Conservation (phyloP, 2,888 invertebrate species). For the Plusia festucae region DNA sequence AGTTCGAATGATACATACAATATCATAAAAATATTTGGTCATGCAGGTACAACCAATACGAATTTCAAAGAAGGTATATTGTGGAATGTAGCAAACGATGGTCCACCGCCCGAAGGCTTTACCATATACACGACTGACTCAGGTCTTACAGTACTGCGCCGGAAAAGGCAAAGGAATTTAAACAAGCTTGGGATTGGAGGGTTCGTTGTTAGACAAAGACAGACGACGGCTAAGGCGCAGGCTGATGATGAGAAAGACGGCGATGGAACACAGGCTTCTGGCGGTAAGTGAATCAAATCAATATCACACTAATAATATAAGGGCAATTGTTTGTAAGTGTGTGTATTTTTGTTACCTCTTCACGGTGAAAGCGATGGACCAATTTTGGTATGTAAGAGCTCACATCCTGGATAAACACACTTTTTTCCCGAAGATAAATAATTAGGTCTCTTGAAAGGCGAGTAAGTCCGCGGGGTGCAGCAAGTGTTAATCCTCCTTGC, state of each 20-base stretch:
- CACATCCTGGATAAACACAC: no score
- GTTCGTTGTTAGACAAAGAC: constrained; percentile 94
- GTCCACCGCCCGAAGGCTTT: constrained; percentile 95
- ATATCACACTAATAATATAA: no score
- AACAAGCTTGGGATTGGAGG: constrained; percentile 97
- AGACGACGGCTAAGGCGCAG: constrained; percentile 76
- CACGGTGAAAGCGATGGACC: no score
- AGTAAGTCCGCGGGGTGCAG: no score
- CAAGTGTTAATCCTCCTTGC: no score
- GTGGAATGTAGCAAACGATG: constrained; percentile 93
- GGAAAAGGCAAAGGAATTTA: constrained; percentile 96
- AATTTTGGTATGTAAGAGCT: no score
- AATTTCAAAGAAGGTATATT: constrained; percentile 95
- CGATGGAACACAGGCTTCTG: constrained; percentile 75
- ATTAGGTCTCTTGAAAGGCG: no score
- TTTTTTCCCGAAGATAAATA: no score
- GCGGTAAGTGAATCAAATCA: constrained; percentile 66
- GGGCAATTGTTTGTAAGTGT: no score
- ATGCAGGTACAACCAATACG: constrained; percentile 52
- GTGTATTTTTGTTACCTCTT: no score
- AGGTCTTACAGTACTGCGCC: constrained; percentile 93
- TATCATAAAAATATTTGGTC: constrained; percentile 31
- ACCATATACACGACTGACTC: constrained; percentile 94
- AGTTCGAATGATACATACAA: constrained; percentile 14
- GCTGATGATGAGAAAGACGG: constrained; percentile 79